Evolutionary conservation across 1,140 invertebrate species (phyloP).

Genomic region (Hyposmocoma kahamanoa): DNA sequence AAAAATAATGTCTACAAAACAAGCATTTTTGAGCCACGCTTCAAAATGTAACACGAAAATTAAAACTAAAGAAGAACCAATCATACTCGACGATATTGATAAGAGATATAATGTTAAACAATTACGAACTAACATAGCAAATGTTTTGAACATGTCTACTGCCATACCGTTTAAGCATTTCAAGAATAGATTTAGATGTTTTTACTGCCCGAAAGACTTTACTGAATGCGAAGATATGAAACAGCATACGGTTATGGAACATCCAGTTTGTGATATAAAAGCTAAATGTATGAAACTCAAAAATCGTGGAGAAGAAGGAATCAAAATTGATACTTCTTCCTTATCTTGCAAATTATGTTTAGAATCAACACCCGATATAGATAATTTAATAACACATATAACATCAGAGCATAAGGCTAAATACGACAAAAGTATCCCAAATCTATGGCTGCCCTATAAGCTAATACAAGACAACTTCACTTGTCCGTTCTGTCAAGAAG

Average conservation of each 20-base stretch:
- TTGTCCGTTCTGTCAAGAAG: slow-evolving; percentile 41
- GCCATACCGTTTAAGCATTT: slow-evolving; percentile 51
- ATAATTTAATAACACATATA: slow-evolving; percentile 36
- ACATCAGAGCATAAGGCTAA: slow-evolving; percentile 33
- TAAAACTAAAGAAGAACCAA: slow-evolving; percentile 7
- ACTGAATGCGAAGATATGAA: slow-evolving; percentile 32
- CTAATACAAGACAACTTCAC: slow-evolving; percentile 39
- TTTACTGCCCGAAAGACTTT: slow-evolving; percentile 53
- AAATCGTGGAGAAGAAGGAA: slow-evolving; percentile 32
- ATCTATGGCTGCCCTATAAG: slow-evolving; percentile 37
- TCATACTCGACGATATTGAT: slow-evolving; percentile 15
- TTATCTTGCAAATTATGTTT: slow-evolving; percentile 48
- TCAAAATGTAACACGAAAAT: slow-evolving; percentile 20
- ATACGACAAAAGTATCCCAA: slow-evolving; percentile 30
- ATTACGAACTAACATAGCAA: slow-evolving; percentile 42
- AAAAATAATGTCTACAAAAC: slow-evolving; percentile 30
- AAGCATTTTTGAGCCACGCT: slow-evolving; percentile 29
- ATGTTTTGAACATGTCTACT: slow-evolving; percentile 48
- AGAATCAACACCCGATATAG: slow-evolving; percentile 26
- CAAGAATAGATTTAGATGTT: slow-evolving; percentile 49
- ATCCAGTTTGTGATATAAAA: slow-evolving; percentile 40
- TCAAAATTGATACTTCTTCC: slow-evolving; percentile 47
- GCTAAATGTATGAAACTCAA: slow-evolving; percentile 39
- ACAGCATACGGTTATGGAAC: slow-evolving; percentile 34
- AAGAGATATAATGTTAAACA: slow-evolving; percentile 27